Base-by-base conservation (phyloP, 2,797 vertebrate species). In the Mus minutoides region DNA sequence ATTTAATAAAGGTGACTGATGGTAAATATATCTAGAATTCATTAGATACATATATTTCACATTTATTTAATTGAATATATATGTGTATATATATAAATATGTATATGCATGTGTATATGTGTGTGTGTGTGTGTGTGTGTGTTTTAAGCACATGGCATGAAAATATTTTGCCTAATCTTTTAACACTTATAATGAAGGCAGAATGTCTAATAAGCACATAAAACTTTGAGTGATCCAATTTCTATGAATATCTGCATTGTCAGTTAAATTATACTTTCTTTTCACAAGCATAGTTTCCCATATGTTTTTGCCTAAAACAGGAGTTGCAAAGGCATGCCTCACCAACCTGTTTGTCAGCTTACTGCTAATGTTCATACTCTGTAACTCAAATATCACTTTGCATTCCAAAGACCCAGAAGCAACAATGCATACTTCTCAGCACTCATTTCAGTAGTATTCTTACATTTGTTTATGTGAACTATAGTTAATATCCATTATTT, bases 361-460 rank as follows among this genome's bases (percentile, higher is more conserved):
- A 91, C 31, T 62, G 84, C 5, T 92, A 83, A 71, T 56, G n/a
- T 80, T 12, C n/a, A 43, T 58, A 9, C 37, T 69, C 62, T 92
- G 19, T n/a, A 26, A 94, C 6, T 79, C 56, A 43, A 83, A 84
- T 73, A 29, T 46, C 10, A 75, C 69, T 69, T 84, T 58, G 69
- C 92, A 87, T n/a, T 82, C 19, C 58, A 88, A 88, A 26, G 26
- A 84, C 40, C 52, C 49, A 7, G 52, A 95, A 67, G 37, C 3
- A 92, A 6, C 58, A 67, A 26, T 88, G 0, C 26, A 37, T 56
- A 93, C 17, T 46, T 83, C 46, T 83, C 77, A 93, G 13, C 60
- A 83, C 60, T 96, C 54, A 96, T 91, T 31, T 62, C 43, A 93
- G 24, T 69, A 82, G 4, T 31, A n/a, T n/a, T n/a, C n/a, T 76